Evolutionary conservation across 2,797 vertebrate species (phyloP).

Genomic region (Pampus argenteus): DNA sequence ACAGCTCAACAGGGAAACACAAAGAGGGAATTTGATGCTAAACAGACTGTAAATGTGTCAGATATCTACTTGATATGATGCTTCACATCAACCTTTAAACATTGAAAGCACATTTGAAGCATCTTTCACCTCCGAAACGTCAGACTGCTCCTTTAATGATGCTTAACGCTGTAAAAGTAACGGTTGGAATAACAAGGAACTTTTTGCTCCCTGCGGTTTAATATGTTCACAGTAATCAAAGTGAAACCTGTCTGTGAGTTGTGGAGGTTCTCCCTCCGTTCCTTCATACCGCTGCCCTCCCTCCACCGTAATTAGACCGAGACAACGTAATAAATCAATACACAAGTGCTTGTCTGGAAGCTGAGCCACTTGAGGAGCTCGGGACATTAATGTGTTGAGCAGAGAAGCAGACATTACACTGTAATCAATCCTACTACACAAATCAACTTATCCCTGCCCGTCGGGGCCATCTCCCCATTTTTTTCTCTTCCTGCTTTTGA

Average conservation of each 20-base stretch:
- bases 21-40: too few species aligned
- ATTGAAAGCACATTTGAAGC: too few species aligned
- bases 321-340: constrained; percentile 82
- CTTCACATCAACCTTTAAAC: too few species aligned
- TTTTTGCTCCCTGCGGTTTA: constrained; percentile 8
- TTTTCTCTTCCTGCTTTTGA: constrained; percentile 41
- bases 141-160: background rate
- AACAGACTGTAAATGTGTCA: too few species aligned
- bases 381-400: constrained; percentile 77
- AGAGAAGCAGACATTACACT: constrained; percentile 80
- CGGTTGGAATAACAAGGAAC: too few species aligned
- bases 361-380: constrained; percentile 73
- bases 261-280: constrained; percentile 22
- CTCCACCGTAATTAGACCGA: constrained; percentile 76
- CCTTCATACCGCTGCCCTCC: constrained; percentile 38
- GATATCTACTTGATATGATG: too few species aligned
- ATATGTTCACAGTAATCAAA: constrained; percentile 29
- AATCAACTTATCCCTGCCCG: constrained; percentile 76
- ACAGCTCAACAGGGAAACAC: too few species aligned
- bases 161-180: too few species aligned
- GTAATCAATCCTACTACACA: constrained; percentile 83
- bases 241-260: constrained; percentile 13
- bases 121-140: too few species aligned
- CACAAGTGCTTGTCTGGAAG: constrained; percentile 80
- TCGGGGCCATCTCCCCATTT: background rate